Evolutionary conservation across 2,797 vertebrate species (phyloP).

Genomic region (Catostomus latipinnis): DNA sequence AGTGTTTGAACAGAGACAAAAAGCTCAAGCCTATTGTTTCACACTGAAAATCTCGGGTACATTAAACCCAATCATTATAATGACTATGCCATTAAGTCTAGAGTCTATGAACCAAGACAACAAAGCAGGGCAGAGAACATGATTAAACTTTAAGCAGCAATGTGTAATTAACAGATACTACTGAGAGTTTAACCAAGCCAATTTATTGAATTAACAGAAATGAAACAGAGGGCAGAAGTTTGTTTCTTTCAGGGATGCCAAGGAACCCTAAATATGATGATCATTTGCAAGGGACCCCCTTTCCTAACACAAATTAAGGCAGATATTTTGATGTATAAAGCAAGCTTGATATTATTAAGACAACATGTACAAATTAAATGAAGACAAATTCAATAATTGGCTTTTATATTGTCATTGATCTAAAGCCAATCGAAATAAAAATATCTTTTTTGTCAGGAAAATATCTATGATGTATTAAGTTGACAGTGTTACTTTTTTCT

Average conservation of each 20-base stretch:
- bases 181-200: neutral
- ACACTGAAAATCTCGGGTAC: neutral
- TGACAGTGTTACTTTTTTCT: no score
- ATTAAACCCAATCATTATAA: slow-evolving; percentile 36
- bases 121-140: slow-evolving; percentile 22
- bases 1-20: slow-evolving; percentile 24
- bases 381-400: no score
- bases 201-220: neutral
- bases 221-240: neutral
- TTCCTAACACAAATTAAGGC: no score
- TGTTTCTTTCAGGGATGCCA: neutral
- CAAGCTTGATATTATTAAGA: no score
- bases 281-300: no score
- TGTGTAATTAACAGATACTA: slow-evolving; percentile 32
- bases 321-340: no score
- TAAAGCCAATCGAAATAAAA: no score
- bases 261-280: no score
- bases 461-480: no score
- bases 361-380: no score
- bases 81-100: slow-evolving; percentile 21
- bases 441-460: no score
- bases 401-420: no score
- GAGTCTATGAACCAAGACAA: slow-evolving; percentile 28
- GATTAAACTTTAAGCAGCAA: slow-evolving; percentile 35
- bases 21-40: slow-evolving; percentile 44